Evolutionary conservation across 2,113 vertebrate species (phyloP).

Genomic region (Pelmatolapia mariae): DNA sequence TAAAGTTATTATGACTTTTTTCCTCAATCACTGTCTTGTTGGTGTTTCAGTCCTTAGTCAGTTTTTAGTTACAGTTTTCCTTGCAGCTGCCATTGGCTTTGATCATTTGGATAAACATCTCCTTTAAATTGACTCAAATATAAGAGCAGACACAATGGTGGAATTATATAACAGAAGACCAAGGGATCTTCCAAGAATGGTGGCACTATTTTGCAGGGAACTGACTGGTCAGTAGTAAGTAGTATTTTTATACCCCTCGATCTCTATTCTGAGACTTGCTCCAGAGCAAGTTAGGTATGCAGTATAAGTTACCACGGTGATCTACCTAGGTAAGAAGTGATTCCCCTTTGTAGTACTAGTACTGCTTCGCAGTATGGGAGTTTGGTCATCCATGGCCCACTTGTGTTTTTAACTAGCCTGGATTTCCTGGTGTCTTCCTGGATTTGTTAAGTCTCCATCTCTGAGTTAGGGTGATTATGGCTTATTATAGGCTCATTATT

Average conservation of each 20-base stretch:
- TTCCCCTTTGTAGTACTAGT: background rate
- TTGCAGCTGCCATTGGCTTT: background rate
- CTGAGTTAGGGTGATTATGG: background rate
- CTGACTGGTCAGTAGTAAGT: background rate
- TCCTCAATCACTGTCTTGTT: background rate
- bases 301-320: background rate
- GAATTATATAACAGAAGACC: background rate
- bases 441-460: background rate
- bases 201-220: background rate
- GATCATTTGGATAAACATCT: background rate
- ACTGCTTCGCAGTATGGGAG: background rate
- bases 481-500: background rate
- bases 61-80: background rate
- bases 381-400: background rate
- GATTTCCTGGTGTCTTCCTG: background rate
- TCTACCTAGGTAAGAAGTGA: background rate
- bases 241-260: background rate
- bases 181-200: background rate
- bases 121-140: background rate
- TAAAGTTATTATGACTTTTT: background rate
- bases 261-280: background rate
- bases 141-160: background rate
- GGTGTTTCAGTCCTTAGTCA: background rate
- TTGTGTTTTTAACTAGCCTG: background rate
- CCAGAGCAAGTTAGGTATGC: background rate